Conservation (phyloP, 2,113 vertebrate genomes). For the Callithrix jacchus region DNA sequence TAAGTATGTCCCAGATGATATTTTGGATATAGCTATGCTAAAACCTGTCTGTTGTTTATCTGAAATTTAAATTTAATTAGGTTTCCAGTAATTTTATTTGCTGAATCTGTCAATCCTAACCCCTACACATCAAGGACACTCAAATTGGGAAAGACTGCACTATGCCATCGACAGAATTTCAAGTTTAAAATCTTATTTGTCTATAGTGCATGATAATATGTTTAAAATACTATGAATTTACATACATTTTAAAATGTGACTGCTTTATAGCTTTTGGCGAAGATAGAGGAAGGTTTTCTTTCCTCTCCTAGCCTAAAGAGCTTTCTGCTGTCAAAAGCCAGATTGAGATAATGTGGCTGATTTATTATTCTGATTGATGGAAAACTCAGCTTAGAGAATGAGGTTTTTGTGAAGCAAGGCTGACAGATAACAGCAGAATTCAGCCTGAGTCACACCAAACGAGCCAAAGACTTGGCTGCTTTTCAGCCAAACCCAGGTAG, state of each 20-base stretch:
- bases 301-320: not conserved
- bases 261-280: not conserved
- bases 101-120: not conserved
- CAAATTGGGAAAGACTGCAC: not conserved
- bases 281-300: not conserved
- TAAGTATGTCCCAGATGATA: not conserved
- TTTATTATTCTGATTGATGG: not conserved
- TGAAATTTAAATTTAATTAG: conserved; percentile 18
- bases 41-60: not conserved
- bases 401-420: not conserved
- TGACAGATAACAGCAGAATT: not conserved
- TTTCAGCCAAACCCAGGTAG: not conserved
- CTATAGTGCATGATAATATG: not conserved
- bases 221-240: not conserved
- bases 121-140: not conserved
- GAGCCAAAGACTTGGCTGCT: not conserved
- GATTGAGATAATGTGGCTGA: conserved; percentile 10
- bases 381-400: not conserved
- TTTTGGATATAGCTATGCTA: not conserved
- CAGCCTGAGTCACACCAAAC: not conserved
- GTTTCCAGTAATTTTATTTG: not conserved
- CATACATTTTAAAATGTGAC: not conserved
- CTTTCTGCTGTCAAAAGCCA: not conserved
- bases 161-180: not conserved
- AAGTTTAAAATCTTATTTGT: not conserved